Evolutionary conservation across 2,888 invertebrate genomes (phyloP).

Genomic region (Eulithis prunata): DNA sequence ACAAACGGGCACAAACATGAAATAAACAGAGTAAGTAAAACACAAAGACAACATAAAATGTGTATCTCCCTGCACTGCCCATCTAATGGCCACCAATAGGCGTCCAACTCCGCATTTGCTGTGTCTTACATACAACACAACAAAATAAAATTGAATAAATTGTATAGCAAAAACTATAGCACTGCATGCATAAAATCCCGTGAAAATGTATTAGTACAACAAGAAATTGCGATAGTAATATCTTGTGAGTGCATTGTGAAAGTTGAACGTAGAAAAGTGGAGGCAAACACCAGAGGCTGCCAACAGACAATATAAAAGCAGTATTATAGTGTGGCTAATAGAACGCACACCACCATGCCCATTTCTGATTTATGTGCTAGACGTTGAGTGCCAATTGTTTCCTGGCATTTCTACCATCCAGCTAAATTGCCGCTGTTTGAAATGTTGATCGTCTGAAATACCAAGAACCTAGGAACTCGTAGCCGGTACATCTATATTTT

Average conservation of each 20-base stretch:
- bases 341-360: constrained; percentile 46
- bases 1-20: too few relatives aligned
- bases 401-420: constrained; percentile 32
- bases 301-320: constrained; percentile 44
- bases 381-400: constrained; percentile 50
- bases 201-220: constrained; percentile 20
- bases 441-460: neutral
- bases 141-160: too few relatives aligned
- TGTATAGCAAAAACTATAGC: constrained; percentile 12
- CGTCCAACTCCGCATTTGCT: too few relatives aligned
- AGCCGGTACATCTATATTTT: neutral
- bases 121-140: too few relatives aligned
- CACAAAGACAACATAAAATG: too few relatives aligned
- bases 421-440: constrained; percentile 4
- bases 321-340: constrained; percentile 48
- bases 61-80: too few relatives aligned
- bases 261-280: constrained; percentile 39
- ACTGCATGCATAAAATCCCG: constrained; percentile 30
- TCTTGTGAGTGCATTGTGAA: constrained; percentile 39
- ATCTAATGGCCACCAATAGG: too few relatives aligned
- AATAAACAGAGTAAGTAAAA: too few relatives aligned
- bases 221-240: constrained; percentile 36
- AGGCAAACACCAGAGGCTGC: constrained; percentile 40
- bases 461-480: neutral
- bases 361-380: constrained; percentile 51